phyloP scores from a whole-genome alignment of 1,140 invertebrate species.

The Rhynchophorus ferrugineus region DNA sequence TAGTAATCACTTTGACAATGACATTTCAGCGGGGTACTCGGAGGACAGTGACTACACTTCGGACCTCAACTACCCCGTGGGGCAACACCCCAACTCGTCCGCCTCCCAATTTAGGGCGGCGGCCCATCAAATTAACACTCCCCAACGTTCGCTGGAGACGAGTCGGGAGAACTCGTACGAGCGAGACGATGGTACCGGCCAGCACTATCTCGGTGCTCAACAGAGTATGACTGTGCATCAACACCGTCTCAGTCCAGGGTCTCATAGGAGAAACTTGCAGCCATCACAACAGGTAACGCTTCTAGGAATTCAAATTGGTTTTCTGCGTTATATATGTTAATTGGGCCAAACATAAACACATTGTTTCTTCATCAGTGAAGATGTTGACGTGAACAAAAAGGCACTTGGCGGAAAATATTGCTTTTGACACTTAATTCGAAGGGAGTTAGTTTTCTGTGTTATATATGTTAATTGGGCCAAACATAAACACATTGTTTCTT shows the following conservation, averaged over 20 bases:
- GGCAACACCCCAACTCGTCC: conserved; percentile 77
- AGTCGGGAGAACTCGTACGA: conserved; percentile 80
- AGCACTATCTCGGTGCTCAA: conserved; percentile 31
- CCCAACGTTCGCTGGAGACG: conserved; percentile 69
- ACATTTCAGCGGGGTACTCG: conserved; percentile 80
- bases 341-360: too few species aligned
- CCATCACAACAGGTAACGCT: conserved; percentile 6
- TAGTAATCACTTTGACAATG: conserved; percentile 41
- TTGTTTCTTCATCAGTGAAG: too few species aligned
- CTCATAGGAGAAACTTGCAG: conserved; percentile 27
- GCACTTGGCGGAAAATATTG: too few species aligned
- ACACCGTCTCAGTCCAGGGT: conserved; percentile 36
- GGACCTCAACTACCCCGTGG: conserved; percentile 91
- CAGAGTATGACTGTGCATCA: conserved; percentile 20
- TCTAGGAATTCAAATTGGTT: too few species aligned
- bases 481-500: too few species aligned
- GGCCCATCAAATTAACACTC: conserved; percentile 69
- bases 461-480: too few species aligned
- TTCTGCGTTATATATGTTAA: too few species aligned
- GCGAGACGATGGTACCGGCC: conserved; percentile 53
- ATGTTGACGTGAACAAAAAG: too few species aligned
- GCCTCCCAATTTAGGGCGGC: conserved; percentile 73
- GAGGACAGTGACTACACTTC: conserved; percentile 96
- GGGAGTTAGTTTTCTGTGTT: too few species aligned
- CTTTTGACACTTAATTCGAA: too few species aligned